Percentiles rank a stretch among this genome's conserved stretches.
These are phyloP conservation scores for Podarcis raffonei DNA, from an alignment of 2,113 vertebrate genomes.

Conservation along the genomic window DNA sequence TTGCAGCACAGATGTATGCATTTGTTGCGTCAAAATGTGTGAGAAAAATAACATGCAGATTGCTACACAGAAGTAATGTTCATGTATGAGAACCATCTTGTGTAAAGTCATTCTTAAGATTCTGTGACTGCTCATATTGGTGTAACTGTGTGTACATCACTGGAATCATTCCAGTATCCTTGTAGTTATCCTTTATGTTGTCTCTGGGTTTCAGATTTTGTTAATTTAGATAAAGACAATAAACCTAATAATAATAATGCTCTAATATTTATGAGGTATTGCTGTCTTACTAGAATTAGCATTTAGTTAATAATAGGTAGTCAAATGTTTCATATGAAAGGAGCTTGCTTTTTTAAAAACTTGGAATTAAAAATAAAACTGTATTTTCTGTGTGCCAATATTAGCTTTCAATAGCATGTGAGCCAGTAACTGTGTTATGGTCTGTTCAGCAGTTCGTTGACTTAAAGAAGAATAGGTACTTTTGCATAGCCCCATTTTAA, in stretches of 20 bases:
- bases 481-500: not conserved
- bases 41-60: not conserved
- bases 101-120: not conserved
- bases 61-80: not conserved
- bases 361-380: not conserved
- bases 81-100: not conserved
- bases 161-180: not conserved
- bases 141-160: not conserved
- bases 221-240: not conserved
- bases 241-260: not conserved
- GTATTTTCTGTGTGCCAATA: not conserved
- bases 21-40: not conserved
- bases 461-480: not conserved
- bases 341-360: no score
- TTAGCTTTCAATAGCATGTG: not conserved
- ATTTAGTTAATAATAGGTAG: not conserved
- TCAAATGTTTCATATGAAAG: not conserved
- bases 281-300: not conserved
- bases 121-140: not conserved
- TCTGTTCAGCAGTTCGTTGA: not conserved
- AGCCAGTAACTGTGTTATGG: not conserved
- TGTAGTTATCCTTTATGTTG: not conserved
- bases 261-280: not conserved
- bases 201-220: not conserved
- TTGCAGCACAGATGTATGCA: not conserved